Conservation (phyloP, 2,113 vertebrate species). For the Empidonax traillii region DNA sequence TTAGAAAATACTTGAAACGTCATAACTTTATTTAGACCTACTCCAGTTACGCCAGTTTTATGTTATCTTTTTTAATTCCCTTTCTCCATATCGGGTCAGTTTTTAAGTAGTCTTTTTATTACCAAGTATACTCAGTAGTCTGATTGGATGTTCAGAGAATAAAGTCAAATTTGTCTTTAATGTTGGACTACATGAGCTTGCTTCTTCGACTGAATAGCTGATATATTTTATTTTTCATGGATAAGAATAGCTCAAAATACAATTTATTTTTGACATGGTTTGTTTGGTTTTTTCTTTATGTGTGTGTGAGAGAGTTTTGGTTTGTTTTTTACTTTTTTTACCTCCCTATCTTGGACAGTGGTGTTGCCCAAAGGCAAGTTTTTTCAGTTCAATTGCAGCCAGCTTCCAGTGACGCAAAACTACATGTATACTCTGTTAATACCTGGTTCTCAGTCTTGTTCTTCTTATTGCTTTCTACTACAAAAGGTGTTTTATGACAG, state of each 20-base stretch:
- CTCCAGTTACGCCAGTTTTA: background rate
- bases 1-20: background rate
- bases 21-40: background rate
- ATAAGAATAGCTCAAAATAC: background rate
- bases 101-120: background rate
- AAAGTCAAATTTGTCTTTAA: background rate
- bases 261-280: background rate
- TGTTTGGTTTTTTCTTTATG: background rate
- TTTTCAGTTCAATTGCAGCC: background rate
- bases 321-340: background rate
- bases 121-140: background rate
- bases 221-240: background rate
- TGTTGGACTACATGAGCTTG: background rate
- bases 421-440: background rate
- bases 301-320: fast-evolving
- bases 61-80: background rate
- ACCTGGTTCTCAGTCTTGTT: slow-evolving; percentile 9
- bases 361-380: background rate
- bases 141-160: background rate
- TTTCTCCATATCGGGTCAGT: background rate
- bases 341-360: background rate
- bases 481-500: slow-evolving; percentile 43
- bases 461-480: background rate
- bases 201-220: background rate
- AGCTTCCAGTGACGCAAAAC: background rate